Percentiles rank a stretch among this genome's conserved stretches.
Conservation (phyloP, 2,113 vertebrate species). For the Nothocercus nigrocapillus region DNA sequence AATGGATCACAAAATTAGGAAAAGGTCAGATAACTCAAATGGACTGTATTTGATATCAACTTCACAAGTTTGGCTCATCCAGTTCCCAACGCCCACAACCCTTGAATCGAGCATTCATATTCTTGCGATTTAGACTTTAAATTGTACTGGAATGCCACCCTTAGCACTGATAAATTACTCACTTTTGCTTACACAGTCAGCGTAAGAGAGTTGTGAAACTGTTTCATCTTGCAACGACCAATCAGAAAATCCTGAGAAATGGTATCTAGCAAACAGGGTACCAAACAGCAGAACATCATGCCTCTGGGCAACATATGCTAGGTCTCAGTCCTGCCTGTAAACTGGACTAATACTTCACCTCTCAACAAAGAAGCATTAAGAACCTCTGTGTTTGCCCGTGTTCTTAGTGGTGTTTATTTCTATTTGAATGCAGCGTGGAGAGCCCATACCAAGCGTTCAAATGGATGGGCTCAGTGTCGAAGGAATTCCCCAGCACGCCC, state of each 20-base stretch:
- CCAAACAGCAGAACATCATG: neutral
- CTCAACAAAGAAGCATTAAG: neutral
- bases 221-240: neutral
- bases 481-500: slow-evolving; percentile 70
- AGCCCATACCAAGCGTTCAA: slow-evolving; percentile 72
- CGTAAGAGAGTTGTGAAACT: neutral
- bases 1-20: neutral
- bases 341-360: neutral
- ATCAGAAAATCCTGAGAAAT: neutral
- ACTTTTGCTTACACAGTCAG: neutral
- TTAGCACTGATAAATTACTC: neutral
- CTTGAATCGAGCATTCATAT: neutral
- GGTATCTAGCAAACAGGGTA: neutral
- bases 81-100: neutral
- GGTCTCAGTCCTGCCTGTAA: neutral
- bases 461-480: slow-evolving; percentile 58
- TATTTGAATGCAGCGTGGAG: slow-evolving; percentile 67
- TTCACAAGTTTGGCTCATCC: neutral
- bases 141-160: neutral
- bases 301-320: neutral
- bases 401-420: slow-evolving; percentile 42
- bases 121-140: neutral
- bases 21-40: neutral
- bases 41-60: neutral
- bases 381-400: neutral